Evolutionary conservation across 2,113 vertebrate species (phyloP), one percentile per base, ranked within the genome.

Genomic region (Thymallus thymallus): DNA sequence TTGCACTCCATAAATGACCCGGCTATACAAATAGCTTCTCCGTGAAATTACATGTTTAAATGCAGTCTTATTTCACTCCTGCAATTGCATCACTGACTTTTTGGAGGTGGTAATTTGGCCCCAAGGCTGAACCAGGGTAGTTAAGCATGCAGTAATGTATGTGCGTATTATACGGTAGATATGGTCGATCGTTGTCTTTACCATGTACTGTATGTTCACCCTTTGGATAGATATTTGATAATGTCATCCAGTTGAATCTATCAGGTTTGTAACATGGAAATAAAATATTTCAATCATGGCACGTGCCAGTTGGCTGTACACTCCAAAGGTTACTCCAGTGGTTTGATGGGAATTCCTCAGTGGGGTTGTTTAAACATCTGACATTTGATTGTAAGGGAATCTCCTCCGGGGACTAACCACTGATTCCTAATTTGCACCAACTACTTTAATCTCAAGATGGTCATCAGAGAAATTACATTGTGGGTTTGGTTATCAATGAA

Each of bases 31-130:
- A 73, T 74, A 72, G 72, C 76, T 76, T 82, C 76, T 71, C 48
- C 23, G 41, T 78, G 35, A 85, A 88, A 87, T 82, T 83, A 85
- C 77, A 77, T 55, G 73, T 68, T 76, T 82, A 80, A 85, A 84
- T 81, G 64, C 32, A 68, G 74, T 80, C 76, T 51, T 74, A 71
- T 78, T 80, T 82, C 35, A 81, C 82, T 87, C 26, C 6, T 30
- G 58, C 45, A 73, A 76, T 61, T 79, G 75, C 76, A 80, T 82
- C 73, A 71, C 58, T 80, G 79, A 80, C 63, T 80, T 76, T 26
- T 74, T 64, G 58, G 76, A 71, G 63, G 30, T 67, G 64, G 56
- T 20, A 58, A 74, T 79, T 82, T 77, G 20, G 73, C 64, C 46
- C 69, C 61, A 72, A 71, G 79, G 71, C 58, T 29, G 51, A 32